Evolutionary conservation across 30 jellyfish, hydroid and myxozoan genomes (phyloP).

Genomic region (Aurelia sp.): DNA sequence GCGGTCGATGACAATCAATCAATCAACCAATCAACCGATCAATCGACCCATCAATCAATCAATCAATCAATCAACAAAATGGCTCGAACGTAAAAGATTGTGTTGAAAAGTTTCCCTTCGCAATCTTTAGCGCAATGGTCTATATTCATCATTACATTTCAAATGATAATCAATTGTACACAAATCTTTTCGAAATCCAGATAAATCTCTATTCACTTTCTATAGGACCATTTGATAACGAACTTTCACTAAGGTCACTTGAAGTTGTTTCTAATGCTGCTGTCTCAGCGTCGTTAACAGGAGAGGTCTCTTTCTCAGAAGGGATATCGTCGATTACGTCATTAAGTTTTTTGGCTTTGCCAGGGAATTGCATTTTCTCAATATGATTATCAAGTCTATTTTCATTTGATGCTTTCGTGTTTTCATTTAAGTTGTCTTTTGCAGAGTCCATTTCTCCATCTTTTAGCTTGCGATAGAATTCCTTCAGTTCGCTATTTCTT

Average conservation of each 20-base stretch:
- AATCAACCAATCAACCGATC: no score
- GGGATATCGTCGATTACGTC: constrained; percentile 26
- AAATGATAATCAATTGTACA: not conserved
- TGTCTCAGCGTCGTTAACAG: constrained; percentile 4
- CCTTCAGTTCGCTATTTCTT: constrained; percentile 50
- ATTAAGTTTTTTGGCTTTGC: constrained; percentile 69
- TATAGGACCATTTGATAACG: constrained; percentile 8
- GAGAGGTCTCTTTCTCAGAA: not conserved
- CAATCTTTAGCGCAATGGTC: no score
- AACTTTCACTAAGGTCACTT: not conserved
- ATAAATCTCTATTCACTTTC: not conserved
- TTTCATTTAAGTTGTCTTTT: constrained; percentile 7
- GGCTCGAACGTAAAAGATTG: no score
- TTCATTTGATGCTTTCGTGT: constrained; percentile 4
- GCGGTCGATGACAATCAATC: no score
- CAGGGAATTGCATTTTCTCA: constrained; percentile 63
- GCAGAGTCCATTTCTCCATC: constrained; percentile 49
- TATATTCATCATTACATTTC: no score
- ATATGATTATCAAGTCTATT: constrained; percentile 35
- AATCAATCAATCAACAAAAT: no score
- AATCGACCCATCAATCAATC: no score
- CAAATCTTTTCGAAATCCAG: no score
- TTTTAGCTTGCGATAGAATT: constrained; percentile 51
- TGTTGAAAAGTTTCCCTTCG: no score
- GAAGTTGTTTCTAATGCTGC: constrained; percentile 4